phyloP scores from a whole-genome alignment of 2,797 vertebrate species.

The Oreochromis mossambicus region DNA sequence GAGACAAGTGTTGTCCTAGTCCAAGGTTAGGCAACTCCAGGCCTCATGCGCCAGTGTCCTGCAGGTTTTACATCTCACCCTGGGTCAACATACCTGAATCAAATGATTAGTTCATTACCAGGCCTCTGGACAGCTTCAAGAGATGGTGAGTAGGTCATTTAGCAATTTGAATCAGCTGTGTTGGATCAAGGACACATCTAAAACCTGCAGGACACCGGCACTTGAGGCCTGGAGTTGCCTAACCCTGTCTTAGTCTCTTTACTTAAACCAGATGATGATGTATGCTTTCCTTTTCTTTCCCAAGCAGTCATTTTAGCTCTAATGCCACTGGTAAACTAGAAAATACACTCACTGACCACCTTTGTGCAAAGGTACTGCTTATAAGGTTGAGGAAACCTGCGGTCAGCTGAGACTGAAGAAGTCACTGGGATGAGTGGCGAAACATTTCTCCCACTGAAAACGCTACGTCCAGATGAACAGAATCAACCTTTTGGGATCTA shows the following conservation, averaged over 20 bases:
- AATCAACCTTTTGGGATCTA: neutral
- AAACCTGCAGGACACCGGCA: neutral
- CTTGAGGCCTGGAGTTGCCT: neutral
- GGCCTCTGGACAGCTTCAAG: neutral
- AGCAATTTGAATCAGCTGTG: neutral
- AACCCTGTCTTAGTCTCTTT: neutral
- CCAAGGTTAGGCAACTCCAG: neutral
- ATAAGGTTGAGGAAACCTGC: neutral
- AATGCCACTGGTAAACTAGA: neutral
- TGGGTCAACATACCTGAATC: neutral
- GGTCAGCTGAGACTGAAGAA: neutral
- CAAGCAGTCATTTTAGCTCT: neutral
- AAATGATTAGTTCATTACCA: neutral
- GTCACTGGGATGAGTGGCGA: neutral
- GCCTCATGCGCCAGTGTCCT: neutral
- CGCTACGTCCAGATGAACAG: neutral
- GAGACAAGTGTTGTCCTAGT: neutral
- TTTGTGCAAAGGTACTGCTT: neutral
- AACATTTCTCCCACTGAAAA: neutral
- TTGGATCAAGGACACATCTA: neutral
- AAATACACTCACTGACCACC: neutral
- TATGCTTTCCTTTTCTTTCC: neutral
- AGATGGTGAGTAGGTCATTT: neutral
- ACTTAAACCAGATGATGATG: neutral
- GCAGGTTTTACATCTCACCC: neutral